Conservation (phyloP, 2,113 vertebrate species). For the Mus pahari region DNA sequence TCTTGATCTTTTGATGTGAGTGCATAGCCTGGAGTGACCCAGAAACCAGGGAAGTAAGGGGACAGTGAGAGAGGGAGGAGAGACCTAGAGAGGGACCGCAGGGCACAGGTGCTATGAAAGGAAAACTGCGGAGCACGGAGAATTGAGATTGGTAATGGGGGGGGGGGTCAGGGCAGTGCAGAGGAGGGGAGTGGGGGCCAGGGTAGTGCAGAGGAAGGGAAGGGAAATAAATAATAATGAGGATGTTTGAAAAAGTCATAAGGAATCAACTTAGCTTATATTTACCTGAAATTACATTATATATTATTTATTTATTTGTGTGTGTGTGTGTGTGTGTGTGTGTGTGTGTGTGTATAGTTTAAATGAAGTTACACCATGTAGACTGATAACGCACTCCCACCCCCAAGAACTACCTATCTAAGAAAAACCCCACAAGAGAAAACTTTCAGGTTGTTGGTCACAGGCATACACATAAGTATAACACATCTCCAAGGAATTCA, state of each 20-base stretch:
- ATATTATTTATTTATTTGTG: not conserved
- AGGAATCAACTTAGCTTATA: not conserved
- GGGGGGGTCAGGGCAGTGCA: not conserved
- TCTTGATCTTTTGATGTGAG: not conserved
- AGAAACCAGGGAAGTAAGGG: not conserved
- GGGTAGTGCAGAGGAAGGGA: not conserved
- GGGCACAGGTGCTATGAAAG: not conserved
- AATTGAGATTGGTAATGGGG: not conserved
- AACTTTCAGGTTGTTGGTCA: not conserved
- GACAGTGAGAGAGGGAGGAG: not conserved
- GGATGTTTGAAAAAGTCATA: not conserved
- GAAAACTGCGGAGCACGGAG: not conserved
- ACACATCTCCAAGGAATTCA: constrained; percentile 15
- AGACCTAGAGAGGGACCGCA: not conserved
- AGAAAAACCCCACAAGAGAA: not conserved
- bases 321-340: not conserved
- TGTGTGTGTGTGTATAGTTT: not conserved
- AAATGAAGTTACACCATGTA: not conserved
- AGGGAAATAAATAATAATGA: too few species aligned
- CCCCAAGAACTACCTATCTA: not conserved
- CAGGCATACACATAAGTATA: not conserved
- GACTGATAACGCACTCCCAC: not conserved
- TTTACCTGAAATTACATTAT: not conserved
- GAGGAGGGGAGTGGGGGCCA: not conserved
- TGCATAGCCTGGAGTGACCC: too few species aligned